These are phyloP conservation scores for Toxostoma redivivum DNA, from an alignment of 2,113 vertebrate genomes.

Conservation along the genomic window DNA sequence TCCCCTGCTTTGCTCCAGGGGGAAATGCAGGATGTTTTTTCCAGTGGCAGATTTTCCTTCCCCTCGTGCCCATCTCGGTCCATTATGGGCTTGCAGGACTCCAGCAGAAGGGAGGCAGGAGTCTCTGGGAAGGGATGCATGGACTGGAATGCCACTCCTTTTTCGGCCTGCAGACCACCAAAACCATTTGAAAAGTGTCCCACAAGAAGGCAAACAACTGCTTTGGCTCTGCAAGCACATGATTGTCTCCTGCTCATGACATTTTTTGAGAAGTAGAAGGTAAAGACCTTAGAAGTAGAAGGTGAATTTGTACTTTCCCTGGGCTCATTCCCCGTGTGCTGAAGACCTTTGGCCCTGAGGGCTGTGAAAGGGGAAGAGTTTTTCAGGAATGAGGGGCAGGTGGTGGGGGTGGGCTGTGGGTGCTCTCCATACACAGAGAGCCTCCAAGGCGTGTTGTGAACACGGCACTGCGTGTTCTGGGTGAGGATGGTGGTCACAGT, in stretches of 20 bases:
- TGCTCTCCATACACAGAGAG: not conserved
- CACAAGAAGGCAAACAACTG: fast-evolving
- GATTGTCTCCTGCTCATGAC: not conserved
- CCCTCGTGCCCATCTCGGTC: not conserved
- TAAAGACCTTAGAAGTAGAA: fast-evolving
- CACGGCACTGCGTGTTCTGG: fast-evolving
- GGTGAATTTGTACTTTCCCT: not conserved
- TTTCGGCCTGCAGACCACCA: not conserved
- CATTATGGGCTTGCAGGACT: not conserved
- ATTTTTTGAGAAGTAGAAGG: not conserved
- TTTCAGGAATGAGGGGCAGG: not conserved
- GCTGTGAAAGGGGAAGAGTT: not conserved
- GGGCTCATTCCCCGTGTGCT: not conserved
- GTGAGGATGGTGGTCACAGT: not conserved
- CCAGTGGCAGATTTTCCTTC: not conserved
- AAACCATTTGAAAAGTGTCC: not conserved
- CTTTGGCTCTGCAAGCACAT: not conserved
- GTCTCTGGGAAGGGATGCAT: not conserved
- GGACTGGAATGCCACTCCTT: not conserved
- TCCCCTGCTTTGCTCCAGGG: not conserved
- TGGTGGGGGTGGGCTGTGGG: fast-evolving
- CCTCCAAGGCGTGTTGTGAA: fast-evolving
- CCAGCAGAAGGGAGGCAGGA: not conserved
- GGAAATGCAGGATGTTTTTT: not conserved
- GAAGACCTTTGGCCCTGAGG: not conserved